Evolutionary conservation across 2,888 invertebrate species (phyloP).

Genomic region (Cotesia congregata): DNA sequence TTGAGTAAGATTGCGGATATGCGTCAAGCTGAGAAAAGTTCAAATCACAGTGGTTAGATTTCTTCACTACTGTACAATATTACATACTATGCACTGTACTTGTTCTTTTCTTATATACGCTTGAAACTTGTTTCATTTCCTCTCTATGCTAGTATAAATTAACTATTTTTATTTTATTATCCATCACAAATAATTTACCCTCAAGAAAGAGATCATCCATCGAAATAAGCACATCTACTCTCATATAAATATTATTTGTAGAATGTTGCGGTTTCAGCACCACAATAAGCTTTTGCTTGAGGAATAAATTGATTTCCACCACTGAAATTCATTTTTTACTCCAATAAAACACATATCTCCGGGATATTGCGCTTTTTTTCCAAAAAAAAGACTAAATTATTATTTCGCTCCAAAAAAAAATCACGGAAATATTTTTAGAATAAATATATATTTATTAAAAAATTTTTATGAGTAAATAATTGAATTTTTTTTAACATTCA

Average conservation of each 20-base stretch:
- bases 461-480: too few species aligned
- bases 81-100: slow-evolving; percentile 36
- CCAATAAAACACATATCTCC: slow-evolving; percentile 13
- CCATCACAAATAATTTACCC: slow-evolving; percentile 10
- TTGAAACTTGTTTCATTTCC: slow-evolving; percentile 3
- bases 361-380: too few species aligned
- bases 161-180: neutral
- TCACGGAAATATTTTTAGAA: too few species aligned
- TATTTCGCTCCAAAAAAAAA: too few species aligned
- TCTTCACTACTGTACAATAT: slow-evolving; percentile 29
- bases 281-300: slow-evolving; percentile 15
- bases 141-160: neutral
- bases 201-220: slow-evolving; percentile 38
- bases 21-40: slow-evolving; percentile 18
- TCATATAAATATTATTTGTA: slow-evolving; percentile 8
- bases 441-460: too few species aligned
- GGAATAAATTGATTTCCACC: slow-evolving; percentile 31
- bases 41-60: slow-evolving; percentile 31
- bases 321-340: slow-evolving; percentile 24
- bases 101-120: slow-evolving; percentile 16
- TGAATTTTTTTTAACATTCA: too few species aligned
- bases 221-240: slow-evolving; percentile 34
- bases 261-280: slow-evolving; percentile 39
- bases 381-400: too few species aligned
- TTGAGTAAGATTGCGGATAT: slow-evolving; percentile 21